Evolutionary conservation across 30 jellyfish, hydroid and myxozoan genomes (phyloP).

Genomic region (Nemopilema nomurai): DNA sequence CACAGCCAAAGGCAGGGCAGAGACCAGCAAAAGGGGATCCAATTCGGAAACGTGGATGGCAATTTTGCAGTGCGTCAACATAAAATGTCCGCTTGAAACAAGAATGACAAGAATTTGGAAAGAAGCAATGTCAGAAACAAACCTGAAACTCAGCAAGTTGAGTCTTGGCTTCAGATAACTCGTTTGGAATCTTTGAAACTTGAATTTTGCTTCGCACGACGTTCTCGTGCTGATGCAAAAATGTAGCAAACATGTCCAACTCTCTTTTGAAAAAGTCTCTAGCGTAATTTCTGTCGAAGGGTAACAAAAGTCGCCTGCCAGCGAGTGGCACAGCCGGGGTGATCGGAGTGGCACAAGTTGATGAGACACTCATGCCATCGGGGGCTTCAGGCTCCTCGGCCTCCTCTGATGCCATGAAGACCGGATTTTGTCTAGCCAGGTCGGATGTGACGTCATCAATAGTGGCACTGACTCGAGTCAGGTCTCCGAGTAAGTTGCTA

Average conservation of each 20-base stretch:
- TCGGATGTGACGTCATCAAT: slow-evolving; percentile 17
- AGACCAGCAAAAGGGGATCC: too few species aligned
- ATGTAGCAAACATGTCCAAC: slow-evolving; percentile 41
- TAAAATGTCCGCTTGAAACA: not conserved
- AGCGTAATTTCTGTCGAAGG: slow-evolving; percentile 36
- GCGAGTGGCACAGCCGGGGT: not conserved
- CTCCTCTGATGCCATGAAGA: not conserved
- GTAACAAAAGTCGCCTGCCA: not conserved
- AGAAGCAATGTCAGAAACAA: not conserved
- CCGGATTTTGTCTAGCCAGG: slow-evolving; percentile 16
- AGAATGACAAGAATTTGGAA: not conserved
- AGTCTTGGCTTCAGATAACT: slow-evolving; percentile 12
- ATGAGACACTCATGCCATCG: slow-evolving; percentile 42
- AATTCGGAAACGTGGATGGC: not conserved
- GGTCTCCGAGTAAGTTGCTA: not conserved
- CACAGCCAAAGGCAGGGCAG: too few species aligned
- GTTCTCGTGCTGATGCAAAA: slow-evolving; percentile 39
- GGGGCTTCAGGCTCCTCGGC: slow-evolving; percentile 39
- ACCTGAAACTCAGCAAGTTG: slow-evolving; percentile 17
- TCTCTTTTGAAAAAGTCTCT: slow-evolving; percentile 46
- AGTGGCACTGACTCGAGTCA: not conserved
- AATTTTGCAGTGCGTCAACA: not conserved
- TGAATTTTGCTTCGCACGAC: slow-evolving; percentile 1
- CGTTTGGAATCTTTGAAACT: slow-evolving; percentile 21
- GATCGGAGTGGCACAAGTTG: slow-evolving; percentile 44